These are phyloP conservation scores for Dryobota labecula DNA, from an alignment of 2,888 invertebrate genomes.

Conservation along the genomic window DNA sequence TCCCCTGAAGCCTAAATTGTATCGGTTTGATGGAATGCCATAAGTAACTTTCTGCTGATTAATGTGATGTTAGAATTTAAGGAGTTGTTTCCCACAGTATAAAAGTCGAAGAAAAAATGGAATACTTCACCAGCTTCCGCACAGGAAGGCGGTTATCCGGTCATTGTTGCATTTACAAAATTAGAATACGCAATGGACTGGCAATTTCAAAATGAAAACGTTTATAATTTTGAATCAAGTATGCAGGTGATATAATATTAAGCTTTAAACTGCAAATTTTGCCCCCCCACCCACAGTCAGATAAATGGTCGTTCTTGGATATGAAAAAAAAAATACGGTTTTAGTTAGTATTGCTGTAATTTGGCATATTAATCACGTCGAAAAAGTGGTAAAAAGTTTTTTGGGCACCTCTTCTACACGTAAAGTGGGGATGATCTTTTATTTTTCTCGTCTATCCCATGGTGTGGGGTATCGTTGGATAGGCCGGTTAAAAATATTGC, in stretches of 20 bases:
- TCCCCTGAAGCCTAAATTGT: neutral
- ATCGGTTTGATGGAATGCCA: neutral
- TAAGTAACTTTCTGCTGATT: neutral
- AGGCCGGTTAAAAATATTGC: no score
- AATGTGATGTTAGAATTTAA: conserved; percentile 14
- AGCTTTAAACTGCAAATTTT: no score
- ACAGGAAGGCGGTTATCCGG: conserved; percentile 37
- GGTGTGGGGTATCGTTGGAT: no score
- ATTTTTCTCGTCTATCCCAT: no score
- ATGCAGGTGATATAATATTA: neutral
- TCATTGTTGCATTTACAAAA: conserved; percentile 45
- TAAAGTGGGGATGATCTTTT: no score
- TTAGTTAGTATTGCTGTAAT: no score
- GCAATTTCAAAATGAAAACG: conserved; percentile 4
- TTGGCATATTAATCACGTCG: no score
- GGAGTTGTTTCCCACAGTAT: conserved; percentile 18
- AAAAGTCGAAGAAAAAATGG: conserved; percentile 9
- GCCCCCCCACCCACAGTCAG: no score
- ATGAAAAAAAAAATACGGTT: no score
- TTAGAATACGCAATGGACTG: conserved; percentile 25
- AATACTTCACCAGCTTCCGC: conserved; percentile 10
- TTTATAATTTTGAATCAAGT: conserved; percentile 13
- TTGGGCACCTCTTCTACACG: no score
- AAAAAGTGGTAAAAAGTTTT: no score
- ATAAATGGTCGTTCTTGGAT: no score